phyloP scores from a whole-genome alignment of 2,797 vertebrate genomes.

The Sylvia borin region DNA sequence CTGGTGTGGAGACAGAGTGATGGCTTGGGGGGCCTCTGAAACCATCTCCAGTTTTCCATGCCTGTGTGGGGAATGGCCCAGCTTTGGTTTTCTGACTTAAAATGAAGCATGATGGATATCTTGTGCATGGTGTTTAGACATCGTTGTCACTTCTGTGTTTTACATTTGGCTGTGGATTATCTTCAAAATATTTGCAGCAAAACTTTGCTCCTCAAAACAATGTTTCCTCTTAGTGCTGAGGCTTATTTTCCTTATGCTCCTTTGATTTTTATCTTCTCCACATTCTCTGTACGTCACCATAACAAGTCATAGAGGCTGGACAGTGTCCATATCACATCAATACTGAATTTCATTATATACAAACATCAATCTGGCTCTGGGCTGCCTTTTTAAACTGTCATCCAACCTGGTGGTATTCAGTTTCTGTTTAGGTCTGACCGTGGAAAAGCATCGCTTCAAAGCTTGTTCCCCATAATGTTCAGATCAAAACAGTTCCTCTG shows the following conservation, averaged over 20 bases:
- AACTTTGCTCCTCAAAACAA: background rate
- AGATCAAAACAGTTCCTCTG: conserved; percentile 71
- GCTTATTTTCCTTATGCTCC: background rate
- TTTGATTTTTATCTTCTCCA: conserved; percentile 52
- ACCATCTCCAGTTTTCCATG: background rate
- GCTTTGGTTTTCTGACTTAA: background rate
- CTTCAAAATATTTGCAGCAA: conserved; percentile 30
- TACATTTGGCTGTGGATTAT: background rate
- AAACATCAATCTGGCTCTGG: conserved; percentile 72
- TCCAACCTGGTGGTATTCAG: conserved; percentile 65
- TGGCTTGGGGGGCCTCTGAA: background rate
- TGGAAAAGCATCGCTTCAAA: conserved; percentile 72
- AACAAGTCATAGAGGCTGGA: conserved; percentile 54
- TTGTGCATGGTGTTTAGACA: background rate
- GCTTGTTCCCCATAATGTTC: conserved; percentile 71
- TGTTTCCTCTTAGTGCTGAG: background rate
- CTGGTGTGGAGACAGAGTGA: background rate
- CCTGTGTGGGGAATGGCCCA: fast-evolving
- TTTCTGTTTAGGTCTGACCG: conserved; percentile 70
- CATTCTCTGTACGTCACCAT: conserved; percentile 15
- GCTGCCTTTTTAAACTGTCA: conserved; percentile 69
- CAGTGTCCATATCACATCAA: conserved; percentile 67
- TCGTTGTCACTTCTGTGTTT: background rate
- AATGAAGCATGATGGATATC: background rate
- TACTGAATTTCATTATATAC: conserved; percentile 72